Evolutionary conservation across 2,113 vertebrate genomes (phyloP).

Genomic region (Rhinogobius similis): DNA sequence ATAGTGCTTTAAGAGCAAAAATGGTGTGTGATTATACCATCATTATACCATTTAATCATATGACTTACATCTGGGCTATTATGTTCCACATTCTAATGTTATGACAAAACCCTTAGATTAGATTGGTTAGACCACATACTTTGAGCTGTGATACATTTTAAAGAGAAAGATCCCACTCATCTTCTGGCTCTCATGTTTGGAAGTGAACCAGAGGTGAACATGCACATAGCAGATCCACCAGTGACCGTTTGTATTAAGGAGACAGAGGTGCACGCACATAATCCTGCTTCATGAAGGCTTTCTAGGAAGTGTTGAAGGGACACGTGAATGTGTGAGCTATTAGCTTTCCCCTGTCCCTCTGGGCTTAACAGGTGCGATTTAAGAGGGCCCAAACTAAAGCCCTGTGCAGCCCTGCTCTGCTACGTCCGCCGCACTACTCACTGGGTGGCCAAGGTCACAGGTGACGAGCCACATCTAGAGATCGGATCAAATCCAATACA

Average conservation of each 20-base stretch:
- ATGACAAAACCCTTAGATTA: not conserved
- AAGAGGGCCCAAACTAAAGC: slow-evolving; percentile 40
- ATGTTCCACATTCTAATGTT: not conserved
- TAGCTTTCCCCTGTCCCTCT: slow-evolving; percentile 43
- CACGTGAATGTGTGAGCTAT: slow-evolving; percentile 32
- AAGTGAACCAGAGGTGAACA: slow-evolving; percentile 21
- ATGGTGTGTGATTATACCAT: not conserved
- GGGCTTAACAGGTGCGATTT: slow-evolving; percentile 66
- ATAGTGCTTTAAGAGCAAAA: not conserved
- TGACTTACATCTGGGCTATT: not conserved
- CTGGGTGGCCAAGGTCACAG: slow-evolving; percentile 56
- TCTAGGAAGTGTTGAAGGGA: slow-evolving; percentile 50
- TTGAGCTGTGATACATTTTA: not conserved
- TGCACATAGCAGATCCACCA: slow-evolving; percentile 41
- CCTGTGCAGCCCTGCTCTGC: slow-evolving; percentile 19
- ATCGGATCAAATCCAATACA: not conserved
- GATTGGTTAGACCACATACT: not conserved
- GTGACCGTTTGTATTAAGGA: slow-evolving; percentile 15
- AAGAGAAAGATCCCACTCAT: slow-evolving; percentile 22
- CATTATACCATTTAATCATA: not conserved
- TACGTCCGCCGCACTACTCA: slow-evolving; percentile 9
- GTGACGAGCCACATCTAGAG: slow-evolving; percentile 50
- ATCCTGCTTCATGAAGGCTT: slow-evolving; percentile 47
- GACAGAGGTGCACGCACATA: slow-evolving; percentile 28
- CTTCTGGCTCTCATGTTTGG: slow-evolving; percentile 52